Evolutionary conservation across 2,113 vertebrate species (phyloP).

Genomic region (Rhipidura dahli): DNA sequence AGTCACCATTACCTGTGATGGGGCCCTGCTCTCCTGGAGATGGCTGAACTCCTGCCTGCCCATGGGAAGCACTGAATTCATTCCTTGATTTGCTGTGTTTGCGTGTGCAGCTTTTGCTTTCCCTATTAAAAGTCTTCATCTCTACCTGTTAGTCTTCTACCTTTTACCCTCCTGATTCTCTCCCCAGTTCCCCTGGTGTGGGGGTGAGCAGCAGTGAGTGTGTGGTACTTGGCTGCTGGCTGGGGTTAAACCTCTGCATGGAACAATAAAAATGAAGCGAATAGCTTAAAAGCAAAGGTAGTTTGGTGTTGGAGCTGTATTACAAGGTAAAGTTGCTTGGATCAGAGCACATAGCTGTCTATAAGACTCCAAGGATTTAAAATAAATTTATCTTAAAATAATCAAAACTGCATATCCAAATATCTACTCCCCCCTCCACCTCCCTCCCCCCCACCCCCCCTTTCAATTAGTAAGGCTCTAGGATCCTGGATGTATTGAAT

Average conservation of each 20-base stretch:
- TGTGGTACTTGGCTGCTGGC: neutral
- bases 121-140: neutral
- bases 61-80: neutral
- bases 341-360: neutral
- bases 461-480: neutral
- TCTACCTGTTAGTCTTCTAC: neutral
- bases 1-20: accelerated
- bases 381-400: neutral
- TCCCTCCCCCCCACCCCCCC: too few species aligned
- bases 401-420: neutral
- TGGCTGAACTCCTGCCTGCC: neutral
- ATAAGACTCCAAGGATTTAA: neutral
- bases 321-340: neutral
- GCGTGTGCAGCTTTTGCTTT: neutral
- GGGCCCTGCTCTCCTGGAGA: neutral
- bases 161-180: neutral
- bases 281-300: neutral
- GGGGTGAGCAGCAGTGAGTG: neutral
- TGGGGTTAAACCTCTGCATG: neutral
- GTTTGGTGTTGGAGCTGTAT: neutral
- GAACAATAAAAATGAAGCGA: neutral
- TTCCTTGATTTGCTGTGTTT: neutral
- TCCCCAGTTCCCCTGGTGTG: too few species aligned
- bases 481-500: neutral
- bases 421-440: accelerated